These are phyloP conservation scores for Octomys mimax DNA, from an alignment of 2,797 vertebrate species.

Conservation along the genomic window DNA sequence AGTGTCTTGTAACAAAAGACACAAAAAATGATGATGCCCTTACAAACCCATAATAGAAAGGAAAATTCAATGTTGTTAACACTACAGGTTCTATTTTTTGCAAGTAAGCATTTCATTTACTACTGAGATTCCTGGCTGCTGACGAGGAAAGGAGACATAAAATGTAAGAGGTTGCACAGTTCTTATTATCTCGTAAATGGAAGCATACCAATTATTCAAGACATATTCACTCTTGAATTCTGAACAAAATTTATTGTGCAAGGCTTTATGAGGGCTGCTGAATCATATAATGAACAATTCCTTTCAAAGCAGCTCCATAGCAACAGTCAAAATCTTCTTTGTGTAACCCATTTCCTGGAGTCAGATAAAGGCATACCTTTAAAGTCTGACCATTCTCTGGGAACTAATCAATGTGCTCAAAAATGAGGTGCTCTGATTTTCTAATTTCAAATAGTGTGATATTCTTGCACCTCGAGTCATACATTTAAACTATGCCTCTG, in stretches of 20 bases:
- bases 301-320: conserved; percentile 5
- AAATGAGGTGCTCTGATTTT: not conserved
- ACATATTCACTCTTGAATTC: conserved; percentile 36
- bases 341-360: not conserved
- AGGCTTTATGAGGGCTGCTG: not conserved
- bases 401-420: not conserved
- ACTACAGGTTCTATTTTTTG: not conserved
- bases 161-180: not conserved
- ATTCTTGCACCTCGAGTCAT: not conserved
- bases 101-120: conserved; percentile 23
- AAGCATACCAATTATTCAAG: conserved; percentile 15
- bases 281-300: conserved; percentile 28
- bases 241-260: not conserved
- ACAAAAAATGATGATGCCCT: not conserved
- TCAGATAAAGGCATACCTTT: not conserved
- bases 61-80: not conserved
- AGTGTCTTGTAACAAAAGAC: conserved; percentile 35
- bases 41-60: not conserved
- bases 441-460: not conserved
- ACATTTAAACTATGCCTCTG: not conserved
- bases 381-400: not conserved
- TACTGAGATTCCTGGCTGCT: conserved; percentile 10
- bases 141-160: not conserved
- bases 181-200: conserved; percentile 47
- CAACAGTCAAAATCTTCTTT: not conserved